phyloP scores from a whole-genome alignment of 2,113 vertebrate genomes.

The Stegostoma tigrinum region DNA sequence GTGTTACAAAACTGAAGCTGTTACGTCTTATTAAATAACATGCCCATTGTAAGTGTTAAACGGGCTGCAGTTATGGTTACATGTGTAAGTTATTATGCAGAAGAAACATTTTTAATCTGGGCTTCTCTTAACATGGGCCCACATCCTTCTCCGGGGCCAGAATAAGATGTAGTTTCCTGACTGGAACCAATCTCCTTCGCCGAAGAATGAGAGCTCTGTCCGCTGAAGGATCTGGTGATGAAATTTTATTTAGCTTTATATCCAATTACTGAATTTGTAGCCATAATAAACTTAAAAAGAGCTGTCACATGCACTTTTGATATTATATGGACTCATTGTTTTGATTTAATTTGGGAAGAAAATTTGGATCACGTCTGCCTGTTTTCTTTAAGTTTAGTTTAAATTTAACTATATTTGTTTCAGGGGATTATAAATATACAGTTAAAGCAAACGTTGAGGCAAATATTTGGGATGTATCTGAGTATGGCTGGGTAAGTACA shows the following conservation, averaged over 20 bases:
- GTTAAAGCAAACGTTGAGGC: background rate
- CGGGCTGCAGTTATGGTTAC: background rate
- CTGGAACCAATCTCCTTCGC: background rate
- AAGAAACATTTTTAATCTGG: background rate
- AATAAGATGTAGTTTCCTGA: slow-evolving; percentile 20
- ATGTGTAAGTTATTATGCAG: slow-evolving; percentile 19
- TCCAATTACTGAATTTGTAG: slow-evolving; percentile 29
- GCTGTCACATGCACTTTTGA: background rate
- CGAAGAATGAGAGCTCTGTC: background rate
- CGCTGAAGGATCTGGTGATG: background rate
- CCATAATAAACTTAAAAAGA: slow-evolving; percentile 10
- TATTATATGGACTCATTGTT: slow-evolving; percentile 18
- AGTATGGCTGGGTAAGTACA: background rate
- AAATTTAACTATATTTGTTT: background rate
- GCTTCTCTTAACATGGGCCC: background rate
- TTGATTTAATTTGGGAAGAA: background rate
- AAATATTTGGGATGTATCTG: background rate
- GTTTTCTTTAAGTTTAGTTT: background rate
- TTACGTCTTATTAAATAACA: background rate
- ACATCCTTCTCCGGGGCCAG: background rate
- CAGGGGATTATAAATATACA: background rate
- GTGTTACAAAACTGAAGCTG: background rate
- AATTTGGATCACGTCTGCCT: background rate
- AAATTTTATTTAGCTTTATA: slow-evolving; percentile 10
- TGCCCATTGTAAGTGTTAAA: background rate